Conservation (phyloP, 2,797 vertebrate species). For the Alfaro cultratus region DNA sequence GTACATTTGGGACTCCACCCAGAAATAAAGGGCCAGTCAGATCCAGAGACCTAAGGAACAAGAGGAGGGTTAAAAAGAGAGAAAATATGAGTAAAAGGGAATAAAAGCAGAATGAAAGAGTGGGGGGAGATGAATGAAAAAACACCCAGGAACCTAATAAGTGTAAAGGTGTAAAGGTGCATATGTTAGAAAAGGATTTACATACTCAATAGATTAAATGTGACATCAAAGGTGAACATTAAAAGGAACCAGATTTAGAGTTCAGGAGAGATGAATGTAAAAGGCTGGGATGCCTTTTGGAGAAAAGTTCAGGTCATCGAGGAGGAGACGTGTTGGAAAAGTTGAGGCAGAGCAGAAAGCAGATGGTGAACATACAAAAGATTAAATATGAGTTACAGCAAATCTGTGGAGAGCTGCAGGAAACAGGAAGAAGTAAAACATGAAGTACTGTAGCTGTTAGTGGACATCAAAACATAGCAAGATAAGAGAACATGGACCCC, state of each 20-base stretch:
- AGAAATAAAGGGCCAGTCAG: slow-evolving; percentile 86
- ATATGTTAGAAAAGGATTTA: slow-evolving; percentile 35
- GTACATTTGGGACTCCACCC: slow-evolving; percentile 95
- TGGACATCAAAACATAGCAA: background rate
- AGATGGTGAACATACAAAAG: slow-evolving; percentile 42
- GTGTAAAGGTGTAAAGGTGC: slow-evolving; percentile 24
- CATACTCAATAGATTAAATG: slow-evolving; percentile 46
- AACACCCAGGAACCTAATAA: background rate
- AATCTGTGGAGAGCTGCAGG: slow-evolving; percentile 23
- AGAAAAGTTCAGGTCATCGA: slow-evolving; percentile 15
- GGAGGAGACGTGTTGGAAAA: slow-evolving; percentile 16
- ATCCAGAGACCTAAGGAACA: slow-evolving; percentile 78
- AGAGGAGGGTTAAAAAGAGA: slow-evolving; percentile 8
- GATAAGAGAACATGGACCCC: slow-evolving; percentile 18
- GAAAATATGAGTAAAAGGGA: background rate
- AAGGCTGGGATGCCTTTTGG: slow-evolving; percentile 20
- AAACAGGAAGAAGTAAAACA: slow-evolving; percentile 7
- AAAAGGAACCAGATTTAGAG: slow-evolving; percentile 22
- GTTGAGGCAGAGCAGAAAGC: slow-evolving; percentile 18
- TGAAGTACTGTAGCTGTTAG: slow-evolving; percentile 10
- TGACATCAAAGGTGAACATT: slow-evolving; percentile 37
- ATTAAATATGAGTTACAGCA: slow-evolving; percentile 41
- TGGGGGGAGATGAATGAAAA: slow-evolving; percentile 4
- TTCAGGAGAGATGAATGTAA: slow-evolving; percentile 9
- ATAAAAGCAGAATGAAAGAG: slow-evolving; percentile 28